Base-by-base conservation (phyloP, 2,113 vertebrate genomes). In the Lamprologus ornatipinnis region DNA sequence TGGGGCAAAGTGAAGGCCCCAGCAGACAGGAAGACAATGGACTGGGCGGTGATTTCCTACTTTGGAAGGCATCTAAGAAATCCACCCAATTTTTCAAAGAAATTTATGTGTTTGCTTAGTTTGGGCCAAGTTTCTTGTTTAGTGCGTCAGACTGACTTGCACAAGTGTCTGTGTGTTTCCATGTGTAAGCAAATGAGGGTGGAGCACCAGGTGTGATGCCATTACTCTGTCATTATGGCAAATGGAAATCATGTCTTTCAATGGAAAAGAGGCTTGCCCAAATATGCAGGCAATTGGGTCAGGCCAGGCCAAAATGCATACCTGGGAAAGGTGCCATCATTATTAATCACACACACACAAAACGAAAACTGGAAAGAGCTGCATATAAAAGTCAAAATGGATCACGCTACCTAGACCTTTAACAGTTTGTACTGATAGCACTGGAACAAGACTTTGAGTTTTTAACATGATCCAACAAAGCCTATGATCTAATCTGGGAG, bases 231-330 rank as follows among this genome's bases (percentile, higher is more conserved):
- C 87, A 93, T 91, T 87, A 89, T 85, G 49, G 84, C 85, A 86
- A 95, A 93, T 95, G 94, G 95, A 96, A 96, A 96, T 58, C 92
- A 94, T 96, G 89, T 82, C 87, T 84, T 88, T 88, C 6, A 84
- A 63, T 88, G 91, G 95, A 94, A 95, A 95, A 95, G 81, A 82
- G 89, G 90, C 87, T 93, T 91, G 91, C 83, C 89, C 82, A 85
- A 90, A 92, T 85, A 94, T 53, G 78, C 79, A 83, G 82, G 80
- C 85, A 89, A 88, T 85, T 47, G 85, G 88, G 65, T 54, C 86
- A 89, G 90, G 60, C 75, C 79, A 93, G 88, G 91, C 75, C 81
- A 87, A 37, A 75, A 91, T 79, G 86, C 92, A 94, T 93, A 93
- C 85, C 89, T 93, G 85, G 85, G 84, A 88, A 42, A 90, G 23